Evolutionary conservation across 1,140 invertebrate genomes (phyloP).

Genomic region (Pogonomyrmex barbatus): DNA sequence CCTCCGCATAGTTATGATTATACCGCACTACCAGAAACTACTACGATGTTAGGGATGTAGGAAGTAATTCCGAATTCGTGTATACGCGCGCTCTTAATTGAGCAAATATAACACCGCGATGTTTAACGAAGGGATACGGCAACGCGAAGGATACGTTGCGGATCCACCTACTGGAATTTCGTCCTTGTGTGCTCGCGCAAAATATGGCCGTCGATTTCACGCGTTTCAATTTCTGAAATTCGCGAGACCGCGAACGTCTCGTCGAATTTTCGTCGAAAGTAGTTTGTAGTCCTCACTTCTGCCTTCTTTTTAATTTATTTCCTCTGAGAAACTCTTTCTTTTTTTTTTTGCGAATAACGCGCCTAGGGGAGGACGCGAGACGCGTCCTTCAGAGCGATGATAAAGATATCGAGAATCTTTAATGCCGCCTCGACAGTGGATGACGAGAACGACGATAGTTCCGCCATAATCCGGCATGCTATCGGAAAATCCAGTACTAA

Average conservation of each 20-base stretch:
- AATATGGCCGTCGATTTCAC: conserved; percentile 47
- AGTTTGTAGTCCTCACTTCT: neutral
- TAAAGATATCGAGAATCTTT: conserved; percentile 1
- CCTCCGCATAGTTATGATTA: conserved; percentile 63
- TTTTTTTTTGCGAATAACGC: neutral
- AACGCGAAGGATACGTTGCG: conserved; percentile 56
- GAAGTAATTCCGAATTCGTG: conserved; percentile 71
- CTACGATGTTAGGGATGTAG: conserved; percentile 18
- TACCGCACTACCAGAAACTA: conserved; percentile 59
- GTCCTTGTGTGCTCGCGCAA: conserved; percentile 17
- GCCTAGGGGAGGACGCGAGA: neutral
- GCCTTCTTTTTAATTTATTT: neutral
- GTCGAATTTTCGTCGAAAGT: neutral
- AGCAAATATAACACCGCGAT: conserved; percentile 62
- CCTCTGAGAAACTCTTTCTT: neutral
- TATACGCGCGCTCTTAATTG: conserved; percentile 68
- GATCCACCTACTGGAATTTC: conserved; percentile 48
- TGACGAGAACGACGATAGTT: conserved; percentile 10
- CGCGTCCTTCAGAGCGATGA: neutral
- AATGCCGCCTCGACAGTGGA: neutral
- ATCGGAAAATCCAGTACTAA: conserved; percentile 73
- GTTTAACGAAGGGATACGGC: conserved; percentile 52
- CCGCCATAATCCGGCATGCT: conserved; percentile 68
- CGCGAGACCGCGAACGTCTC: neutral
- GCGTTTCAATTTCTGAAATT: neutral